Percentiles rank a stretch among this genome's conserved stretches.
Conservation (phyloP, 1,140 invertebrate species). For the Zaprionus tsacasi region DNA sequence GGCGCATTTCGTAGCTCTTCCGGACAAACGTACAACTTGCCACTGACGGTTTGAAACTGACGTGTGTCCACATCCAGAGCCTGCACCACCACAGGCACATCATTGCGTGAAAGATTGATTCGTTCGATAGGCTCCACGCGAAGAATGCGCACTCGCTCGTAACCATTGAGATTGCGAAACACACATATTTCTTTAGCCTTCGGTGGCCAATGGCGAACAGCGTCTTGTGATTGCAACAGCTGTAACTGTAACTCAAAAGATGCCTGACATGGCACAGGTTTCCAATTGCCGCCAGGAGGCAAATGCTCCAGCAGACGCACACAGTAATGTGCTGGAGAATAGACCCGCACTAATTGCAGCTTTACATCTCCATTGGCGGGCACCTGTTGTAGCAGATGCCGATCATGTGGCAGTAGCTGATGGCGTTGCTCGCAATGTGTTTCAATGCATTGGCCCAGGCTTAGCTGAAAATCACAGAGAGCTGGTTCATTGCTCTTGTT, state of each 20-base stretch:
- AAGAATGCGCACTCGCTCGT: conserved; percentile 55
- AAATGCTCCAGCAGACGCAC: conserved; percentile 53
- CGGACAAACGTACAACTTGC: conserved; percentile 41
- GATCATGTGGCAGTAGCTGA: conserved; percentile 26
- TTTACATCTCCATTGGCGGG: conserved; percentile 45
- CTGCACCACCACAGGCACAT: conserved; percentile 44
- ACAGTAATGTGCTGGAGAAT: conserved; percentile 54
- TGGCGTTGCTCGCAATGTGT: conserved; percentile 46
- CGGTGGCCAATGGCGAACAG: conserved; percentile 53
- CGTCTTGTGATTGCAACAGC: conserved; percentile 3
- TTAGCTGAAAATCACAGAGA: conserved; percentile 40
- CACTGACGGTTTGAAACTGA: conserved; percentile 21
- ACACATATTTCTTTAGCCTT: conserved; percentile 38
- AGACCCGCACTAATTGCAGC: conserved; percentile 38
- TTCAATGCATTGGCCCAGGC: conserved; percentile 36
- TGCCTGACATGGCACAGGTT: accelerated
- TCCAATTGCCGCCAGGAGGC: conserved; percentile 27
- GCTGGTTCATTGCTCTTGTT: not conserved
- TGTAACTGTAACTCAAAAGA: conserved; percentile 32
- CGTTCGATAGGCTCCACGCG: conserved; percentile 41
- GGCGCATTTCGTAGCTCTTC: conserved; percentile 10
- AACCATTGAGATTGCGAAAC: not conserved
- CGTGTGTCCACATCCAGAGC: conserved; percentile 57
- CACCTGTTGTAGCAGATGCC: not conserved
- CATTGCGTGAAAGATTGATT: conserved; percentile 17